Evolutionary conservation across 2,888 invertebrate species (phyloP).

Genomic region (Notocelia uddmanniana): DNA sequence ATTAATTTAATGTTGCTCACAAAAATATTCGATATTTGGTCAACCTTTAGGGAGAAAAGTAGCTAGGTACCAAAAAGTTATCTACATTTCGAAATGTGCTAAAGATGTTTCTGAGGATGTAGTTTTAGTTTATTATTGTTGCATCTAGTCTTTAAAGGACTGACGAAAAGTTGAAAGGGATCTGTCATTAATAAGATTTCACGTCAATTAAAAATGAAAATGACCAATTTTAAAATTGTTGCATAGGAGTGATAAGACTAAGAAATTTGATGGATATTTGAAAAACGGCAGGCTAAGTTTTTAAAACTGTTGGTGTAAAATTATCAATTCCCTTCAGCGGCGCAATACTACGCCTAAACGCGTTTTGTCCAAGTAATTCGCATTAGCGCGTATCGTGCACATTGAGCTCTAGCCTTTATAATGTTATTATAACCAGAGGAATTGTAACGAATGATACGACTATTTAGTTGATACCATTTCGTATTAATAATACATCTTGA

Average conservation of each 20-base stretch:
- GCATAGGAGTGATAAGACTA: slow-evolving; percentile 50
- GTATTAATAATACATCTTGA: neutral
- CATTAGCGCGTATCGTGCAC: neutral
- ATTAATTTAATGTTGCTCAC: slow-evolving; percentile 23
- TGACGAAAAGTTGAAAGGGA: slow-evolving; percentile 46
- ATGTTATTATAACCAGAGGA: neutral
- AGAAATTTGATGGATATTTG: slow-evolving; percentile 41
- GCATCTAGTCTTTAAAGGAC: slow-evolving; percentile 21
- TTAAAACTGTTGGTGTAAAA: neutral
- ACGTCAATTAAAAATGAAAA: slow-evolving; percentile 62
- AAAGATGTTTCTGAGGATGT: neutral
- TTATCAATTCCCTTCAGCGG: neutral
- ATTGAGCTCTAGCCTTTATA: neutral
- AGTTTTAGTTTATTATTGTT: slow-evolving; percentile 14
- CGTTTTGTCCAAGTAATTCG: neutral
- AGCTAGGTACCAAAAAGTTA: slow-evolving; percentile 2
- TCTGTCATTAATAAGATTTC: slow-evolving; percentile 49
- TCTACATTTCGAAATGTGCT: slow-evolving; percentile 9
- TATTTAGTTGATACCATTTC: neutral
- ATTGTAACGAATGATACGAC: neutral
- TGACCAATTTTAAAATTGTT: slow-evolving; percentile 71
- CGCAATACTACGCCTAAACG: neutral
- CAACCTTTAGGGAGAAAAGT: neutral
- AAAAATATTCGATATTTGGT: neutral
- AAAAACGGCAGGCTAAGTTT: slow-evolving; percentile 5